Evolutionary conservation across 2,888 invertebrate species (phyloP).

Genomic region (Actias luna): DNA sequence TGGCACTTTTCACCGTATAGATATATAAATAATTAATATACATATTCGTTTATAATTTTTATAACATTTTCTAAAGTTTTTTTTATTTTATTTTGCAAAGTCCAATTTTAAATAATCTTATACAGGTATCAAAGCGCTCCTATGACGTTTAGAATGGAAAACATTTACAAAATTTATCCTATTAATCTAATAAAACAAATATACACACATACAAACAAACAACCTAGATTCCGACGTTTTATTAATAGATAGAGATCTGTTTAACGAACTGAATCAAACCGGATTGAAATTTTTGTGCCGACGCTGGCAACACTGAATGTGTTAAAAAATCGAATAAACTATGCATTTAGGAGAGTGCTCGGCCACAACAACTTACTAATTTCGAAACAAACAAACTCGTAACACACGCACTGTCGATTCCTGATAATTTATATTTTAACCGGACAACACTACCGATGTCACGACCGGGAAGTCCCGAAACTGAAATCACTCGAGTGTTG

Average conservation of each 20-base stretch:
- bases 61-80: slow-evolving; percentile 7
- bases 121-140: slow-evolving; percentile 29
- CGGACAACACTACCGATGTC: neutral
- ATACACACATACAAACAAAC: slow-evolving; percentile 77
- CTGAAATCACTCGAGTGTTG: slow-evolving; percentile 5
- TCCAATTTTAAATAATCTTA: slow-evolving; percentile 42
- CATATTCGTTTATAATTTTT: slow-evolving; percentile 14
- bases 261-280: slow-evolving; percentile 12
- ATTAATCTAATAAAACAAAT: slow-evolving; percentile 73
- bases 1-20: slow-evolving; percentile 58
- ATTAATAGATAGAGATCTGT: slow-evolving; percentile 60
- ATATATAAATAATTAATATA: slow-evolving; percentile 17
- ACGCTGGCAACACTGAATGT: neutral
- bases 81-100: slow-evolving; percentile 17
- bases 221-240: slow-evolving; percentile 35
- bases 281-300: neutral
- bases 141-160: slow-evolving; percentile 40
- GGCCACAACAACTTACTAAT: neutral
- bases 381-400: neutral
- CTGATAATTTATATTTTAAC: slow-evolving; percentile 6
- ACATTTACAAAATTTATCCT: slow-evolving; percentile 76
- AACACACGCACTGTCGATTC: neutral
- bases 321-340: neutral
- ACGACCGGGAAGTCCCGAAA: neutral
- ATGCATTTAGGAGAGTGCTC: slow-evolving; percentile 31